Evolutionary conservation across 2,888 invertebrate species (phyloP).

Genomic region (Euproctis similis): DNA sequence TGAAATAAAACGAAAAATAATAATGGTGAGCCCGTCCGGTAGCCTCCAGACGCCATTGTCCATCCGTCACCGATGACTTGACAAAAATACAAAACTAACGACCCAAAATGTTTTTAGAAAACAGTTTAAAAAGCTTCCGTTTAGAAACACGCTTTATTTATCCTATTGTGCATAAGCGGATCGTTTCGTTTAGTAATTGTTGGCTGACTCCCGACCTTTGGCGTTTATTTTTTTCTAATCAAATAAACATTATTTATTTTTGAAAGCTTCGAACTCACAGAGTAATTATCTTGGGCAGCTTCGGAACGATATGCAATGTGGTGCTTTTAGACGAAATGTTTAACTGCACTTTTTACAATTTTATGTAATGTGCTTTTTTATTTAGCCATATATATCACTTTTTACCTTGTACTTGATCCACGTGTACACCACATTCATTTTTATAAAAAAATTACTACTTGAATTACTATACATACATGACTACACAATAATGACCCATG

Average conservation of each 20-base stretch:
- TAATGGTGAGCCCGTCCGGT: conserved; percentile 23
- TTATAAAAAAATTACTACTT: conserved; percentile 20
- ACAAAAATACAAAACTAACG: conserved; percentile 52
- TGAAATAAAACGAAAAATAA: conserved; percentile 23
- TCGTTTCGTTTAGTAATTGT: conserved; percentile 60
- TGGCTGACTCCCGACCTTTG: conserved; percentile 24
- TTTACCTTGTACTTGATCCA: too few relatives aligned
- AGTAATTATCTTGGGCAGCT: conserved; percentile 23
- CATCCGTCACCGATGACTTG: conserved; percentile 37
- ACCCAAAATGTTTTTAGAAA: conserved; percentile 65
- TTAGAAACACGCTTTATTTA: conserved; percentile 54
- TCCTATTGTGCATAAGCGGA: conserved; percentile 59
- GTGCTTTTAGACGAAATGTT: too few relatives aligned
- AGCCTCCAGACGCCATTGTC: conserved; percentile 40
- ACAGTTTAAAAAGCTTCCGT: conserved; percentile 72
- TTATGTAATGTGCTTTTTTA: too few relatives aligned
- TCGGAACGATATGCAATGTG: conserved; percentile 23
- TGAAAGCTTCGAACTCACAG: conserved; percentile 12
- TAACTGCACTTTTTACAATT: too few relatives aligned
- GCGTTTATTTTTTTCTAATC: conserved; percentile 23
- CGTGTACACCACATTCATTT: conserved; percentile 19
- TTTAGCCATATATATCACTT: too few relatives aligned
- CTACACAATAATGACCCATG: too few relatives aligned
- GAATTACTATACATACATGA: conserved; percentile 15
- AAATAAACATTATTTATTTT: conserved; percentile 29